Base-by-base conservation (phyloP, 35 echinoderm and acorn worm genomes). In the Chiridota heheva region DNA sequence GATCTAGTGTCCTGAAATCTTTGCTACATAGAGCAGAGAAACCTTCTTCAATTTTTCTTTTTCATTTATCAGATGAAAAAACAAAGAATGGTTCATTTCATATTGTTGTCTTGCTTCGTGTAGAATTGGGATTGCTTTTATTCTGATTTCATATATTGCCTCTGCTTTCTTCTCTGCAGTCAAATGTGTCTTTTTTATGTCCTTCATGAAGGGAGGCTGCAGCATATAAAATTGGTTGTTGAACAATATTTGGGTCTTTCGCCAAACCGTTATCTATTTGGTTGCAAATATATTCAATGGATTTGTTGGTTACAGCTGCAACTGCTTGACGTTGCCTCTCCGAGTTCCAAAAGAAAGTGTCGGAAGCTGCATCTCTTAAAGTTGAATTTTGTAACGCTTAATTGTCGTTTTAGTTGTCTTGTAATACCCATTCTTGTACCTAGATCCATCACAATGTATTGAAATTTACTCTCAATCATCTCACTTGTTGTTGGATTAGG, bases 1-100 rank as follows among this genome's bases (percentile, higher is more conserved):
- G 73, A 46, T 36, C 73, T 46, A 4, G 45, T 55, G n/a, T 77
- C 73, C 60, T 77, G 73, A 58, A 77, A n/a, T 26, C 48, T n/a
- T 49, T 33, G 3, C 30, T 35, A 1, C 1, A 77, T 10, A 77
- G 49, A 0, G 73, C 45, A 0, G 20, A 20, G 44, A 77, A 77
- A 15, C 60, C 73, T 41, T 18, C 35, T 55, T 15, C 8, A 77
- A 55, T 28, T n/a, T 77, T 7, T 77, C 31, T 39, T 77, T 77
- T 39, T 77, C 73, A 24, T 77, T 55, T 39, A 33, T 57, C 0
- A 77, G 73, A 3, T 58, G 33, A 15, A n/a, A 30, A 6, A 31
- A 32, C 0, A 77, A 32, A 2, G 73, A 77, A 34, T 15, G 60
- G 20, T 57, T 77, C 0, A 20, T 22, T 1, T 77, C 36, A 55